Evolutionary conservation across 2,797 vertebrate genomes (phyloP), one percentile per base, ranked within the genome.

Genomic region (Eptatretus atami): DNA sequence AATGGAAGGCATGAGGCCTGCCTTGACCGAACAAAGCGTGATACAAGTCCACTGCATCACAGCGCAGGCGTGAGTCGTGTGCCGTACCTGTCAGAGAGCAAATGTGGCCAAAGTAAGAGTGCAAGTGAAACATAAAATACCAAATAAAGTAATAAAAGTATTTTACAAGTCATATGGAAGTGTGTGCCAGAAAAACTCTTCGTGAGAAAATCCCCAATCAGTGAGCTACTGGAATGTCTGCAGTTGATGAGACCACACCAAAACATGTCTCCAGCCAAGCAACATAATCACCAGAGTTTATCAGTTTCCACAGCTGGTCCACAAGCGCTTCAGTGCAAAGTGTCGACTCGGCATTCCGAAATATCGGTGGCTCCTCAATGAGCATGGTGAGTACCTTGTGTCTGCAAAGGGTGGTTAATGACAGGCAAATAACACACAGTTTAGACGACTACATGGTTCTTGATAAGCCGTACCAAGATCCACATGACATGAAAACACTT

Each of bases 251-350:
- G 31, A 44, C 31, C 31, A 5, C 31, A 44, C 31, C 4, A 44
- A 44, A 44, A 44, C 31, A 44, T 44, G 31, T 44, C 31, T 44
- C 31, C 3, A 44, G 31, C 31, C 31, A 44, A 44, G 31, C 4
- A 44, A 44, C 31, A 44, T 44, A 44, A 44, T n/a, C 69, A 96
- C 92, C 87, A 74, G 92, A 94, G 75, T 96, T 98, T 86, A 96
- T 96, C 52, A 96, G 77, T 70, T 90, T 98, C 92, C 92, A 98
- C 63, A 98, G 82, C 2, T 98, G 88, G 77, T 98, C 92, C 0
- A 96, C 92, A 63, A 98, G 76, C 19, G 84, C 82, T 76, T 98
- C 92, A 1, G 81, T 94, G 70, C 88, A 98, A 65, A 98, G 77
- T 5, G 80, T 70, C 1, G 87, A 95, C 64, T 95, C 87, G 61